Evolutionary conservation across 1,140 invertebrate species (phyloP).

Genomic region (Drosophila willistoni): DNA sequence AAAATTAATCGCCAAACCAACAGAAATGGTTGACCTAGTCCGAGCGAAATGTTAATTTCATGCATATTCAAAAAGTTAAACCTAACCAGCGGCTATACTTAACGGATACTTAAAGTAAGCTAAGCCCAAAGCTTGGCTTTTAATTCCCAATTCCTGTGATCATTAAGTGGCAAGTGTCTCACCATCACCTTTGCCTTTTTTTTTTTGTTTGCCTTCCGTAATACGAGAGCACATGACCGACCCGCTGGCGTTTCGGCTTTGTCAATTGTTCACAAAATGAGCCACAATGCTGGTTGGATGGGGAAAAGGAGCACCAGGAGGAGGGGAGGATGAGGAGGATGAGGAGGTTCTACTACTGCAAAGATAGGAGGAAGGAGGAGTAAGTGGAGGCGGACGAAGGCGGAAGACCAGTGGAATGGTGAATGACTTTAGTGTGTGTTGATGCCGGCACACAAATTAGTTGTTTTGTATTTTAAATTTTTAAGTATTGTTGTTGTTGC

Average conservation of each 20-base stretch:
- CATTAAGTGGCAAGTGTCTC: neutral
- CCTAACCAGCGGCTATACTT: constrained; percentile 9
- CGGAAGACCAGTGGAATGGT: constrained; percentile 4
- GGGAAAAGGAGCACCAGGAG: constrained; percentile 15
- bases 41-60: constrained; percentile 34
- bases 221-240: constrained; percentile 29
- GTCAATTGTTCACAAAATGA: constrained; percentile 36
- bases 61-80: constrained; percentile 26
- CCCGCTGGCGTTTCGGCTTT: constrained; percentile 32
- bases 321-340: neutral
- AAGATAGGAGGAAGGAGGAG: constrained; percentile 17
- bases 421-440: constrained; percentile 15
- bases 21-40: constrained; percentile 54
- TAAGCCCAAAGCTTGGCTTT: neutral
- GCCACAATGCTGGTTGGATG: constrained; percentile 27
- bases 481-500: constrained; percentile 42
- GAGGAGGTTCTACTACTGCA: neutral
- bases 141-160: constrained; percentile 6
- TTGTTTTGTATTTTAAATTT: constrained; percentile 62
- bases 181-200: neutral
- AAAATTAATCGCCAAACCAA: constrained; percentile 39
- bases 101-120: constrained; percentile 1
- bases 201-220: neutral
- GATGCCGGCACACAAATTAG: constrained; percentile 57
- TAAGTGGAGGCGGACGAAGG: neutral